These are phyloP conservation scores for Gastracanthus pulcherrimus DNA, from an alignment of 2,888 invertebrate genomes.

Conservation along the genomic window DNA sequence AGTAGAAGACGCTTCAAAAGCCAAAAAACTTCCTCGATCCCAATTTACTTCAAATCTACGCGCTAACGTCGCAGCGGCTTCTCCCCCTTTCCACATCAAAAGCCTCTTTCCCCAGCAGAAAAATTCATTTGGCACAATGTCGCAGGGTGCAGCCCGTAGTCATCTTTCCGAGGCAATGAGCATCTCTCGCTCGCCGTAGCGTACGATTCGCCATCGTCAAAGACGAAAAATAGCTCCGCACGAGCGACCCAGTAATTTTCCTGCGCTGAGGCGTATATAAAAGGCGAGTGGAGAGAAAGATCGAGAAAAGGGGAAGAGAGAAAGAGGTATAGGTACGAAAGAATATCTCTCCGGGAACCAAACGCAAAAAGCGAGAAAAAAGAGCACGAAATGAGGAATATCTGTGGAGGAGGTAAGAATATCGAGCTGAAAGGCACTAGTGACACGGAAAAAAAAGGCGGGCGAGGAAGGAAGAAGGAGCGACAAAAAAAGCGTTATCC, in stretches of 20 bases:
- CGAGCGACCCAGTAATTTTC: constrained; percentile 50
- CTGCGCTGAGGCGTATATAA: constrained; percentile 27
- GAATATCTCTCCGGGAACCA: not conserved
- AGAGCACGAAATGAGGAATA: constrained; percentile 34
- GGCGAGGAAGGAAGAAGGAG: constrained; percentile 3
- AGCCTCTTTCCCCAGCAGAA: not conserved
- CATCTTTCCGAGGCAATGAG: constrained; percentile 21
- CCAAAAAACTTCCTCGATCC: not conserved
- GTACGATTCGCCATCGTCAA: constrained; percentile 25
- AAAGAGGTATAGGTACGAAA: no score
- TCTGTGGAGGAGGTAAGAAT: not conserved
- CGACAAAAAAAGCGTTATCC: constrained; percentile 49
- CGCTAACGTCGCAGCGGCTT: not conserved
- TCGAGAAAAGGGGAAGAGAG: not conserved
- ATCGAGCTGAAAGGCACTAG: constrained; percentile 26
- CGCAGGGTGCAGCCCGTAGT: not conserved
- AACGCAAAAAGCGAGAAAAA: not conserved
- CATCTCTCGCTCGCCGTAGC: not conserved
- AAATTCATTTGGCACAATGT: constrained; percentile 41
- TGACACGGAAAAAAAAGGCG: constrained; percentile 33
- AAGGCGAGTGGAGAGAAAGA: not conserved
- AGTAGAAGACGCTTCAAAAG: not conserved
- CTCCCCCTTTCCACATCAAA: not conserved
- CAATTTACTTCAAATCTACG: constrained; percentile 17
- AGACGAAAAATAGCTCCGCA: constrained; percentile 45